Evolutionary conservation across 2,113 vertebrate species (phyloP).

Genomic region (Tauraco erythrolophus): DNA sequence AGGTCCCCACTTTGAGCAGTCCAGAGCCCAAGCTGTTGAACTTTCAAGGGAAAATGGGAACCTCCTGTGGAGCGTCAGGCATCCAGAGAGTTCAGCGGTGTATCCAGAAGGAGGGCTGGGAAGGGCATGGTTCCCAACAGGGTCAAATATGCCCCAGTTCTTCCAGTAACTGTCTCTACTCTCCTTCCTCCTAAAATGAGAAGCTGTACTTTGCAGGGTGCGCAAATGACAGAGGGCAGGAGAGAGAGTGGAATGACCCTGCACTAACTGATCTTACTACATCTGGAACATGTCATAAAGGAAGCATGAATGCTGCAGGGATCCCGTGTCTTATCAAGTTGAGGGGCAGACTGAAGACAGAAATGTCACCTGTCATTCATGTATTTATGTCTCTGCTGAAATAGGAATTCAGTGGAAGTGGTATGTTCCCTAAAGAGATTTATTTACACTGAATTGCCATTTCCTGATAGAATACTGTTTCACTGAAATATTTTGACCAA

Average conservation of each 20-base stretch:
- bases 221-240: not conserved
- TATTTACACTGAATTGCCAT: not conserved
- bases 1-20: not conserved
- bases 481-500: not conserved
- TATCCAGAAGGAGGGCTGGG: not conserved
- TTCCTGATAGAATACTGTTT: not conserved
- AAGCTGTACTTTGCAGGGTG: not conserved
- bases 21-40: not conserved
- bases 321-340: not conserved
- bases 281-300: not conserved
- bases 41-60: not conserved
- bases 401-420: not conserved
- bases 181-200: not conserved
- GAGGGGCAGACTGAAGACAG: not conserved
- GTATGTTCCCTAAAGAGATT: not conserved
- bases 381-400: not conserved
- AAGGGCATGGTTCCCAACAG: not conserved
- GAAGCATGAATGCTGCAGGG: not conserved
- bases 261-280: not conserved
- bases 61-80: not conserved
- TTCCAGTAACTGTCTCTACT: not conserved
- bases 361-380: not conserved
- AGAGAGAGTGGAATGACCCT: not conserved
- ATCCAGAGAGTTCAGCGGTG: not conserved
- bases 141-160: not conserved